These are phyloP conservation scores for Perizoma flavofasciatum DNA, from an alignment of 2,888 invertebrate genomes.

Conservation along the genomic window DNA sequence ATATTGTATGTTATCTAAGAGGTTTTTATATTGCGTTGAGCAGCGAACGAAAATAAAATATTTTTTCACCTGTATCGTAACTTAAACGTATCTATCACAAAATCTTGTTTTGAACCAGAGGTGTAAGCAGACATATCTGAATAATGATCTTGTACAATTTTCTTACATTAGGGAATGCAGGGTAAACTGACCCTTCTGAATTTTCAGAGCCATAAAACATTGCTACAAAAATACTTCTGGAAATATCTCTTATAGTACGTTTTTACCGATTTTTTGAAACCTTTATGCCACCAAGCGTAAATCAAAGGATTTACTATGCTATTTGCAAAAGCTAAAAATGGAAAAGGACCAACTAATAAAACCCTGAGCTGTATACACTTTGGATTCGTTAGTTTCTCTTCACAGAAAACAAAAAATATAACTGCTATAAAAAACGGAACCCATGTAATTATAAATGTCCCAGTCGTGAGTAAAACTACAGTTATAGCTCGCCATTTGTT, in stretches of 20 bases:
- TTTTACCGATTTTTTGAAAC: constrained; percentile 81
- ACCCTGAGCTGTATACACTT: constrained; percentile 76
- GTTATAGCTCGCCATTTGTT: constrained; percentile 85
- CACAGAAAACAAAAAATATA: constrained; percentile 81
- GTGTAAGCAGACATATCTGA: no score
- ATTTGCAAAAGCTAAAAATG: constrained; percentile 84
- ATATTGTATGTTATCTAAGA: no score
- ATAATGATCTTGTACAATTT: no score
- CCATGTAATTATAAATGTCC: constrained; percentile 86
- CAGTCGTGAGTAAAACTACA: constrained; percentile 85
- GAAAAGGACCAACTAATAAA: constrained; percentile 83
- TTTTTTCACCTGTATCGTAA: no score
- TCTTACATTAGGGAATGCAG: no score
- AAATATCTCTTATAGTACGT: constrained; percentile 48
- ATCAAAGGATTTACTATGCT: constrained; percentile 86
- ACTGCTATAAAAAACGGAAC: constrained; percentile 85
- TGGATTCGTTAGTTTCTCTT: constrained; percentile 68
- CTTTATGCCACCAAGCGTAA: constrained; percentile 89
- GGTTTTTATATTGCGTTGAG: no score
- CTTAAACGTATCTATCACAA: no score
- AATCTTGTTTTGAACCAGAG: no score
- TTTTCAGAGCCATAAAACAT: constrained; percentile 3
- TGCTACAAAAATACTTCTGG: constrained; percentile 28
- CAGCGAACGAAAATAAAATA: no score
- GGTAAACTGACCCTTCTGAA: no score